phyloP scores from a whole-genome alignment of 2,113 vertebrate genomes.

The Syngnathus floridae region DNA sequence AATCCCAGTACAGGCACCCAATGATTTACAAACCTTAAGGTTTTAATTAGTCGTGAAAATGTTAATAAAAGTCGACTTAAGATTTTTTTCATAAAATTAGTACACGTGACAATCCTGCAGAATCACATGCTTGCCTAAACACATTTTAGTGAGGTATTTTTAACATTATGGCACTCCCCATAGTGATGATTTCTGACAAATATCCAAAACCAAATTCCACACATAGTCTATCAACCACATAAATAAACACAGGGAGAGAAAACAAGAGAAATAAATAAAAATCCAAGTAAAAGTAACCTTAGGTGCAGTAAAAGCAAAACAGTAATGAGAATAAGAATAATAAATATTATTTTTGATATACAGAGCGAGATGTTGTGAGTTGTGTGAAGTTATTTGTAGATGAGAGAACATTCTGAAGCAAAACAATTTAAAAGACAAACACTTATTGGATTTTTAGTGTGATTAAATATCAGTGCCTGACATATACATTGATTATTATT shows the following conservation, averaged over 20 bases:
- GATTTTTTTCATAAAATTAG: not conserved
- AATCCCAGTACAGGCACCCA: not conserved
- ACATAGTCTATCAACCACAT: too few species aligned
- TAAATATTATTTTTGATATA: too few species aligned
- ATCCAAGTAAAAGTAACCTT: too few species aligned
- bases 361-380: too few species aligned
- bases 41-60: slow-evolving; percentile 1
- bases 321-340: too few species aligned
- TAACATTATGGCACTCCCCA: not conserved
- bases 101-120: not conserved
- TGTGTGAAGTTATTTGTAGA: not conserved
- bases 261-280: too few species aligned
- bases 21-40: not conserved
- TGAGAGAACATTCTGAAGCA: not conserved
- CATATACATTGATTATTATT: not conserved
- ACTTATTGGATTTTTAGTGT: not conserved
- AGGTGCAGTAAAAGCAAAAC: too few species aligned
- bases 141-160: not conserved
- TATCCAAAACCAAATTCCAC: too few species aligned
- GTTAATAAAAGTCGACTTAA: not conserved
- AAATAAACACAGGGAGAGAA: too few species aligned
- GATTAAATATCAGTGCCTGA: not conserved
- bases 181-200: too few species aligned
- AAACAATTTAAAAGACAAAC: not conserved
- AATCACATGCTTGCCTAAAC: not conserved